Conservation (phyloP, 2,113 vertebrate species). For the Nycticorax nycticorax region DNA sequence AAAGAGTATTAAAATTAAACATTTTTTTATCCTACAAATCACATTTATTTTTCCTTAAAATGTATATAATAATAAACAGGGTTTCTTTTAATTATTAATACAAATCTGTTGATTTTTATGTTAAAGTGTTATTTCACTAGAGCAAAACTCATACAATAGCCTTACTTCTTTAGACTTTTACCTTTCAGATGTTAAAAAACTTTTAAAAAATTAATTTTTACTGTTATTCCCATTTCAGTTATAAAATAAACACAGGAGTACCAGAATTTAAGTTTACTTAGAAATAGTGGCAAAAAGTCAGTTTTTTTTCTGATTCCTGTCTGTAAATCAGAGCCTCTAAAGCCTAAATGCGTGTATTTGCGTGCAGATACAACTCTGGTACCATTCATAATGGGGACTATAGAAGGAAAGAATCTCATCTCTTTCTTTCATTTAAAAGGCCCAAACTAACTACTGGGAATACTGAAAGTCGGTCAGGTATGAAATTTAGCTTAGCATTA, state of each 20-base stretch:
- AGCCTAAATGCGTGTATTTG: neutral
- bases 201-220: neutral
- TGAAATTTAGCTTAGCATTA: neutral
- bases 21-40: neutral
- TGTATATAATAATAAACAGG: neutral
- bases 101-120: neutral
- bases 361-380: neutral
- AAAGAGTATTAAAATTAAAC: neutral
- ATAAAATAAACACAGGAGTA: neutral
- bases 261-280: neutral
- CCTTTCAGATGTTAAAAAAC: neutral
- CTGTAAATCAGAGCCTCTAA: neutral
- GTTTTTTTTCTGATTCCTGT: neutral
- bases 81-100: neutral
- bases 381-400: fast-evolving
- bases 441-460: neutral
- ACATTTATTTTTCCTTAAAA: neutral
- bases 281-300: neutral
- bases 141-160: neutral
- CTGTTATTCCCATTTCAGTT: neutral
- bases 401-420: neutral
- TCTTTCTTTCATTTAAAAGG: neutral
- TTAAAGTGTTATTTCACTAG: neutral
- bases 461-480: neutral
- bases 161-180: neutral